Evolutionary conservation across 2,797 vertebrate genomes (phyloP), one percentile per base, ranked within the genome.

Genomic region (Harpagifer antarcticus): DNA sequence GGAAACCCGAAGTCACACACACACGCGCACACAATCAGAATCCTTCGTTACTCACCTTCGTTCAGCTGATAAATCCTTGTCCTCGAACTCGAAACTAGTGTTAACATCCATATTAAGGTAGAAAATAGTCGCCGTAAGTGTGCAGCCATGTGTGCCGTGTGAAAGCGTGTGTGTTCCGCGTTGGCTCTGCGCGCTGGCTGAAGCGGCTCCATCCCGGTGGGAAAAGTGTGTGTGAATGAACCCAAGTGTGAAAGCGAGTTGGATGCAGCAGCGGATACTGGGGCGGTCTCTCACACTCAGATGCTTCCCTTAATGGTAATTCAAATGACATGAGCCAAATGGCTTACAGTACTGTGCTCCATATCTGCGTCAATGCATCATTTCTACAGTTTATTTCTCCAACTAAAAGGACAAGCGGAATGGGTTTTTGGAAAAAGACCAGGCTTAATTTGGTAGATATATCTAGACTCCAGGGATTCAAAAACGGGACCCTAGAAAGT

Each of bases 61-160:
- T 97, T 99, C 1, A 96, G 95, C 14, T 96, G 95, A 85, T 98
- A 98, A 80, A 97, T 94, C 94, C 97, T 95, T 47, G 96, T 96
- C 93, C 97, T 95, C 23, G 97, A 95, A 71, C 96, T 91, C 5
- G 96, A 96, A 88, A 96, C 95, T 44, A 93, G 88, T 15, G 93
- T 83, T 78, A 93, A 91, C 81, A 96, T 95, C 91, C 97, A 96
- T 85, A 95, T 73, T 42, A 96, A 83, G 45, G 94, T 86, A 55
- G 91, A 92, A 79, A 94, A 82, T 69, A 90, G 69, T 81, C 95
- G 87, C 88, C 93, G 88, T 73, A 94, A 79, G 88, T 93, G 82
- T 71, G 95, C 88, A 90, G 96, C 96, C 98, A 98, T 99, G 93
- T 86, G 94, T 91, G 88, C 82, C 60, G 86, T 33, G 78, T 80